Conservation (phyloP, 2,797 vertebrate genomes). For the Salarias fasciatus region DNA sequence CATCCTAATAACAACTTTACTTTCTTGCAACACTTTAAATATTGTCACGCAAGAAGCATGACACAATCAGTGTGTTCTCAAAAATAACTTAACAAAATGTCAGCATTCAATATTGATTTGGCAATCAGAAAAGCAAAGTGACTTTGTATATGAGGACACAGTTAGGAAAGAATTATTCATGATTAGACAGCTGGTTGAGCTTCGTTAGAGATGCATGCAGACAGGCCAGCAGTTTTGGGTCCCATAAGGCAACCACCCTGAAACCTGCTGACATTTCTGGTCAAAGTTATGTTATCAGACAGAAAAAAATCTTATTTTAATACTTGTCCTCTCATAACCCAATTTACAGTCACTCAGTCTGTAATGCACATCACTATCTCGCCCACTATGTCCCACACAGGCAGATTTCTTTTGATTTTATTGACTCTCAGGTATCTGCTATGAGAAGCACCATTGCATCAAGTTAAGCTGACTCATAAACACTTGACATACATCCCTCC, state of each 20-base stretch:
- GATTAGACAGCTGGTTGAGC: constrained; percentile 21
- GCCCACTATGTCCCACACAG: too few relatives aligned
- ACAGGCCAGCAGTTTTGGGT: constrained; percentile 11
- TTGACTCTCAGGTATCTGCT: too few relatives aligned
- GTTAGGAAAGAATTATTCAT: constrained; percentile 27
- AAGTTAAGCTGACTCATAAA: too few relatives aligned
- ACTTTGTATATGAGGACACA: constrained; percentile 9
- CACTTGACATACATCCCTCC: too few relatives aligned
- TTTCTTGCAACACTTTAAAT: too few relatives aligned
- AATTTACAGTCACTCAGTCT: too few relatives aligned
- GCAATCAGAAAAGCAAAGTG: constrained; percentile 14
- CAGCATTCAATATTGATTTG: constrained; percentile 24
- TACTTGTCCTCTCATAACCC: not conserved
- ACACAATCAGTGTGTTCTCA: not conserved
- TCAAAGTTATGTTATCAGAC: not conserved
- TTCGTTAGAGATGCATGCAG: constrained; percentile 11
- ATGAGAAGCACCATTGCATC: too few relatives aligned
- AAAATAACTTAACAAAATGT: constrained; percentile 11
- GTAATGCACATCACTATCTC: too few relatives aligned
- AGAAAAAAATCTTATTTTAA: not conserved
- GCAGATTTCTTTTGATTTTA: too few relatives aligned
- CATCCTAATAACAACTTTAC: too few relatives aligned
- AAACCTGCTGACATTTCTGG: constrained; percentile 2
- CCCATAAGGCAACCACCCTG: constrained; percentile 2
- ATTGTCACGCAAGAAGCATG: too few relatives aligned